phyloP scores from a whole-genome alignment of 2,113 vertebrate genomes.

The Shinisaurus crocodilurus region DNA sequence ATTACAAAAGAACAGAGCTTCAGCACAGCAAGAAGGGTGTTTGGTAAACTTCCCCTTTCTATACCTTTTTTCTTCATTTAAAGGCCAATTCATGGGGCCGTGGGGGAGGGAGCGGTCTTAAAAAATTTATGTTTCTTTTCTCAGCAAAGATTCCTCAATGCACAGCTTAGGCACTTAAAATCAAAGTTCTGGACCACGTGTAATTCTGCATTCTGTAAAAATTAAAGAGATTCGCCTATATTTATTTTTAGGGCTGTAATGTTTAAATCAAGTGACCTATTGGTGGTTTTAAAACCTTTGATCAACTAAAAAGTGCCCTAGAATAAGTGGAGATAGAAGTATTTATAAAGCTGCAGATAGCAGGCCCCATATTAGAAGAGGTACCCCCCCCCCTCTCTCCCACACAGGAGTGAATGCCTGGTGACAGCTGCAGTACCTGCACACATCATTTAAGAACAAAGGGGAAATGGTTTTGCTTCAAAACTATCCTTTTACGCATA shows the following conservation, averaged over 20 bases:
- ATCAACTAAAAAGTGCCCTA: background rate
- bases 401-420: too few relatives aligned
- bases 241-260: background rate
- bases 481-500: too few relatives aligned
- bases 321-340: too few relatives aligned
- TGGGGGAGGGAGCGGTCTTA: too few relatives aligned
- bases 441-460: background rate
- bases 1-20: conserved; percentile 63
- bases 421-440: too few relatives aligned
- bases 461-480: too few relatives aligned
- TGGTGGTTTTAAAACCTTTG: background rate
- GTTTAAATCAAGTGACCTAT: background rate
- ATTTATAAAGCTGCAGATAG: too few relatives aligned
- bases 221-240: background rate
- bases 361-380: too few relatives aligned
- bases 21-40: conserved; percentile 37
- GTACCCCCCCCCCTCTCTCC: too few relatives aligned
- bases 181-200: background rate
- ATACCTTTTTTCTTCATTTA: background rate
- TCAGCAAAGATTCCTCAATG: background rate
- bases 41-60: conserved; percentile 49
- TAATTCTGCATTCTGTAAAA: background rate
- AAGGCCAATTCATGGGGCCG: background rate
- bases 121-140: background rate
- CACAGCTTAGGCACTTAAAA: background rate